Base-by-base conservation (phyloP, 23 tunicate genomes). In the Trididemnum miniatum region DNA sequence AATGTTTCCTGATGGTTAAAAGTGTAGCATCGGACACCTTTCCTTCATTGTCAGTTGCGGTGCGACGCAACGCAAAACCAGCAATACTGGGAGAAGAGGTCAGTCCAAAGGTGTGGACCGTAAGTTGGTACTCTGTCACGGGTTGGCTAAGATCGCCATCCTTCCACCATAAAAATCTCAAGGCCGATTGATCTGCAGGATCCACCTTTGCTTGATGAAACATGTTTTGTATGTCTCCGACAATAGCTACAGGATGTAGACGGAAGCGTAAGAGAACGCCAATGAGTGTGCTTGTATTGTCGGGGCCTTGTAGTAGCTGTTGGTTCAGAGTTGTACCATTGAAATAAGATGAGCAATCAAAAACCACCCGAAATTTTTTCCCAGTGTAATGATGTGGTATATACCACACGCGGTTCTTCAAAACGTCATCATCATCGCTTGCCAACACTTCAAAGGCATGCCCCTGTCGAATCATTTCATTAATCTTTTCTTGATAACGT, bases 371-470 rank as follows among this genome's bases (percentile, higher is more conserved):
- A 39, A 81, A 82, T 39, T 82, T 82, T 31, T 23, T 29, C 0
- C 86, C 86, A 0, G 80, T 71, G 59, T 51, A 71, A 32, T 51
- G 80, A 35, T 82, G 86, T 20, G 77, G 85, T n/a, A 79, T 79
- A 62, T 79, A 79, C 83, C 69, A 79, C 29, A 60, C 27, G n/a
- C 40, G 38, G 20, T 51, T 31, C 27, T 25, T 20, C 0, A 23
- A 28, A 0, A 0, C 5, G 28, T 12, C 59, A 15, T 30, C 31
- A 3, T 12, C 25, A 31, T 28, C 7, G 39, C 32, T 23, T 34
- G 0, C 0, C 0, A 18, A 12, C 2, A 75, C 20, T 26, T 37
- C 32, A 3, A 18, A 4, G 28, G 80, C 80, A 75, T 75, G 35
- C 3, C 60, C 75, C 20, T 2, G n/a, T 36, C 15, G 23, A 3